Conservation (phyloP, 2,888 invertebrate genomes). For the Mechanitis messenoides region DNA sequence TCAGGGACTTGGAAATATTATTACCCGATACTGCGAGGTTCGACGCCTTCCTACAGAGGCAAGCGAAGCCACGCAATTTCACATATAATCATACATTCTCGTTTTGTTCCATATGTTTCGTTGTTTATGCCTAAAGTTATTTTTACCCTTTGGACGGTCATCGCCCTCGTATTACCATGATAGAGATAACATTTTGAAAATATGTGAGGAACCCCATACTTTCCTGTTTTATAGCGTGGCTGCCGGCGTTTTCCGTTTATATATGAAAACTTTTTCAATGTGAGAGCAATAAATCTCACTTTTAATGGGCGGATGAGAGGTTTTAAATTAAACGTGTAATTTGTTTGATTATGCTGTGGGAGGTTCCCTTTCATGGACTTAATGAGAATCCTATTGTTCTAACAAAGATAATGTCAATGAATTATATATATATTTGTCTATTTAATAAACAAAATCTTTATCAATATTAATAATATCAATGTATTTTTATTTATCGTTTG, state of each 20-base stretch:
- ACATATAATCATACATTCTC: constrained; percentile 48
- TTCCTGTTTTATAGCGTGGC: constrained; percentile 12
- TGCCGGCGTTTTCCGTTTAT: background rate
- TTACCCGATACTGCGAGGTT: constrained; percentile 58
- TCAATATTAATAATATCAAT: too few species aligned
- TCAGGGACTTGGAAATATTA: constrained; percentile 66
- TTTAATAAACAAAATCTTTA: too few species aligned
- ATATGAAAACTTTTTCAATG: constrained; percentile 23
- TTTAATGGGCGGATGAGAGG: constrained; percentile 21
- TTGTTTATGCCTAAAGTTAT: constrained; percentile 52
- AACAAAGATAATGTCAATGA: too few species aligned
- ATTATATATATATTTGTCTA: too few species aligned
- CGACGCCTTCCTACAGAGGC: constrained; percentile 42
- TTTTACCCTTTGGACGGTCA: constrained; percentile 47
- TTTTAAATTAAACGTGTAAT: constrained; percentile 24
- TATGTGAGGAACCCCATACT: constrained; percentile 33
- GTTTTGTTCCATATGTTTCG: constrained; percentile 46
- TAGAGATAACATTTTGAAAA: constrained; percentile 41
- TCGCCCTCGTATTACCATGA: constrained; percentile 36
- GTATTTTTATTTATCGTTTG: too few species aligned
- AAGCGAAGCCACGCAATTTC: constrained; percentile 46
- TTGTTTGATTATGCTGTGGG: constrained; percentile 6
- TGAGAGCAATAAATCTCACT: constrained; percentile 21
- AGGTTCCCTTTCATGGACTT: background rate
- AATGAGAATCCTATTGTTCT: too few species aligned